A percentile compares a stretch with the other conserved stretches of the same genome.
These are phyloP conservation scores for Diarsia dahlii DNA, from an alignment of 2,888 invertebrate genomes.

Conservation along the genomic window DNA sequence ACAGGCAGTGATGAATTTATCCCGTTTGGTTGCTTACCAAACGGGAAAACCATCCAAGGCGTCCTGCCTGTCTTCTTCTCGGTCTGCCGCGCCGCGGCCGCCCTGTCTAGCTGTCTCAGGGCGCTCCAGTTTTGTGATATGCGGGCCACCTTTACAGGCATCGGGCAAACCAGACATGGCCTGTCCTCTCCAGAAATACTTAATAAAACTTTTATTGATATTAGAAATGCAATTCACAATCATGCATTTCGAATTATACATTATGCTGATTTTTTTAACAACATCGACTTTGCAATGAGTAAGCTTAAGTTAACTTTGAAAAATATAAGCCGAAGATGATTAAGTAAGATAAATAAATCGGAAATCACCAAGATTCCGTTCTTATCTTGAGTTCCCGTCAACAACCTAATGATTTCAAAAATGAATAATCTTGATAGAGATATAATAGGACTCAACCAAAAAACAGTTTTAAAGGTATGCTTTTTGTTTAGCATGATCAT, in stretches of 20 bases:
- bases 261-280: neutral
- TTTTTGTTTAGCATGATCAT: neutral
- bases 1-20: neutral
- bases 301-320: neutral
- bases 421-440: neutral
- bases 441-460: neutral
- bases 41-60: too few relatives aligned
- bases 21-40: neutral
- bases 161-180: too few relatives aligned
- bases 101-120: too few relatives aligned
- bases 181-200: too few relatives aligned
- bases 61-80: too few relatives aligned
- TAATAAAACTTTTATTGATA: too few relatives aligned
- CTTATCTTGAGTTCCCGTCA: neutral
- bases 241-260: too few relatives aligned
- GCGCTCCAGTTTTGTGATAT: too few relatives aligned
- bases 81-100: too few relatives aligned
- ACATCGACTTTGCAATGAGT: neutral
- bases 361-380: constrained; percentile 24
- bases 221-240: neutral
- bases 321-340: constrained; percentile 11
- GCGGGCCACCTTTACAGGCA: too few relatives aligned
- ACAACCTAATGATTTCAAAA: neutral
- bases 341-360: constrained; percentile 32
- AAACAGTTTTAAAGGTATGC: neutral